phyloP scores from a whole-genome alignment of 2,888 invertebrate genomes.

The Rhaphigaster nebulosa region DNA sequence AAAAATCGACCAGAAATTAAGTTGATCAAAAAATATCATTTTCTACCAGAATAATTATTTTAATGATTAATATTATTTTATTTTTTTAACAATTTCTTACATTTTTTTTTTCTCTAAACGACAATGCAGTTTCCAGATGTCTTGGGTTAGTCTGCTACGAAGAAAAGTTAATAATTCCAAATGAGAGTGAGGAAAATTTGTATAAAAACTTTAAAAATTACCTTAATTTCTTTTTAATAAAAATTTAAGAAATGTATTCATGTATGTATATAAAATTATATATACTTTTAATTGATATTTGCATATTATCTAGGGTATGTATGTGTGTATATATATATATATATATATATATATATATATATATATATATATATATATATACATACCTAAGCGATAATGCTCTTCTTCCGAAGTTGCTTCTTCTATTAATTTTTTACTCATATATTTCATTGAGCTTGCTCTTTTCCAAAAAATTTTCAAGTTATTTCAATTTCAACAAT shows the following conservation, averaged over 20 bases:
- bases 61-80: no score
- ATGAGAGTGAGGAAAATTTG: not conserved
- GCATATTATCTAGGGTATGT: no score
- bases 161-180: not conserved
- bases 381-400: not conserved
- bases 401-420: not conserved
- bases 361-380: no score
- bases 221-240: not conserved
- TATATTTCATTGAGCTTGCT: not conserved
- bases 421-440: not conserved
- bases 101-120: not conserved
- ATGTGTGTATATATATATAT: no score
- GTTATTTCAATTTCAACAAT: not conserved
- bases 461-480: not conserved
- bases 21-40: no score
- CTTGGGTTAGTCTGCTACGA: not conserved
- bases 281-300: not conserved
- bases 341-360: no score
- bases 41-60: no score
- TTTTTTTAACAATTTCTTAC: no score
- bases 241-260: not conserved
- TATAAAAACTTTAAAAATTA: not conserved
- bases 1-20: no score
- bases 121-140: not conserved
- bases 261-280: not conserved